phyloP scores from a whole-genome alignment of 2,888 invertebrate genomes.

The Argynnis bischoffii region DNA sequence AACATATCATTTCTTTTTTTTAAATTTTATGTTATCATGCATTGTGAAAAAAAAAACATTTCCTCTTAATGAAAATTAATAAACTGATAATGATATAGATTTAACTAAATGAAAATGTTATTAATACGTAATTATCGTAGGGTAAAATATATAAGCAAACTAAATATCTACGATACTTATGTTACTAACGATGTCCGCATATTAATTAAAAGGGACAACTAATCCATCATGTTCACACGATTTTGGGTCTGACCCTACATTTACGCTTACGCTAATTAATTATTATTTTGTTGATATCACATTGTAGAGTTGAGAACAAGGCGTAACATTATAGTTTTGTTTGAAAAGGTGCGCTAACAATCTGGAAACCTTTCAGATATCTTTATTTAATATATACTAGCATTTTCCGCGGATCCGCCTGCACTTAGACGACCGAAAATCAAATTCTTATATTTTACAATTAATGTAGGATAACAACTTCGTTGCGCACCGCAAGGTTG shows the following conservation, averaged over 20 bases:
- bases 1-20: too few relatives aligned
- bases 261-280: slow-evolving; percentile 2
- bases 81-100: too few relatives aligned
- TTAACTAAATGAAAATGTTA: too few relatives aligned
- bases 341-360: background rate
- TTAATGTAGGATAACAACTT: too few relatives aligned
- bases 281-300: background rate
- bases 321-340: background rate
- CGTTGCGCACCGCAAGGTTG: too few relatives aligned
- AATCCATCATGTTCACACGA: slow-evolving; percentile 16
- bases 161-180: background rate
- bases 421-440: too few relatives aligned
- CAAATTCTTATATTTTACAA: too few relatives aligned
- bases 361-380: background rate
- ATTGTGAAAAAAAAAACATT: too few relatives aligned
- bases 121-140: too few relatives aligned
- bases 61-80: too few relatives aligned
- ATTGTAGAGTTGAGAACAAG: background rate
- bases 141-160: background rate
- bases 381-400: background rate
- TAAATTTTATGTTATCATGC: too few relatives aligned
- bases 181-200: slow-evolving; percentile 6
- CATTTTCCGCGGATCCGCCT: too few relatives aligned
- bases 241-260: slow-evolving; percentile 8
- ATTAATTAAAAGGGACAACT: slow-evolving; percentile 16